Percentiles rank a stretch among this genome's conserved stretches.
Conservation (phyloP, 2,113 vertebrate species). For the Cyprinodon tularosa region DNA sequence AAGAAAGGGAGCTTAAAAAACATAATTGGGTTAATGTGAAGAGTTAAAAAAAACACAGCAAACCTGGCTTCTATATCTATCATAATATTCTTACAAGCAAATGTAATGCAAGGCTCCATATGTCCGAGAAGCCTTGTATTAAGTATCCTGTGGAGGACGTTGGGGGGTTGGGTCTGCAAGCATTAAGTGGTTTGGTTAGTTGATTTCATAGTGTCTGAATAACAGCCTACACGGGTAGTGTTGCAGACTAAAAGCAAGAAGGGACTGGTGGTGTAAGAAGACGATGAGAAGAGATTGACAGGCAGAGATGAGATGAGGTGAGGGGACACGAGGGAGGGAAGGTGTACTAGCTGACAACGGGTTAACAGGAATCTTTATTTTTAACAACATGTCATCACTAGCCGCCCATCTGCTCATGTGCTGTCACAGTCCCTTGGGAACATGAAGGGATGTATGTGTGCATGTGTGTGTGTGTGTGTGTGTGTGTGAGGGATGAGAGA, state of each 20-base stretch:
- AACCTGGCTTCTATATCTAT: conserved; percentile 73
- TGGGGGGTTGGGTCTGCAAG: conserved; percentile 8
- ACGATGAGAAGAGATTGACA: conserved; percentile 31
- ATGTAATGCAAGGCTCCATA: conserved; percentile 68
- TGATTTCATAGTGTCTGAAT: conserved; percentile 16
- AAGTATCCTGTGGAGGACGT: conserved; percentile 69
- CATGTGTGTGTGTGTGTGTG: conserved; percentile 5
- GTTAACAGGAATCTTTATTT: conserved; percentile 79
- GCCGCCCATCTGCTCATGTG: conserved; percentile 77
- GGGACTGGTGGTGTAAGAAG: conserved; percentile 15
- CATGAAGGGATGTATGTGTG: conserved; percentile 38
- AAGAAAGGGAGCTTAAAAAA: conserved; percentile 58
- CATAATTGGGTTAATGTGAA: conserved; percentile 69
- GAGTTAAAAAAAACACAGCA: conserved; percentile 65
- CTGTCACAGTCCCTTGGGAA: conserved; percentile 67
- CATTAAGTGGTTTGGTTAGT: conserved; percentile 34
- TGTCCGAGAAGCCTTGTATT: conserved; percentile 73
- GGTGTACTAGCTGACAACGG: conserved; percentile 57
- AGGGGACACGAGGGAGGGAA: conserved; percentile 24
- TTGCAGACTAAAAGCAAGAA: neutral
- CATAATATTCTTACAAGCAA: conserved; percentile 73
- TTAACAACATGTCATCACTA: conserved; percentile 79
- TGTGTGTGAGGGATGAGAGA: conserved; percentile 11
- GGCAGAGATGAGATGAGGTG: conserved; percentile 35
- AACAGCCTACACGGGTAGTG: conserved; percentile 5